phyloP scores from a whole-genome alignment of 1,140 invertebrate species.

The Conopomorpha cramerella region DNA sequence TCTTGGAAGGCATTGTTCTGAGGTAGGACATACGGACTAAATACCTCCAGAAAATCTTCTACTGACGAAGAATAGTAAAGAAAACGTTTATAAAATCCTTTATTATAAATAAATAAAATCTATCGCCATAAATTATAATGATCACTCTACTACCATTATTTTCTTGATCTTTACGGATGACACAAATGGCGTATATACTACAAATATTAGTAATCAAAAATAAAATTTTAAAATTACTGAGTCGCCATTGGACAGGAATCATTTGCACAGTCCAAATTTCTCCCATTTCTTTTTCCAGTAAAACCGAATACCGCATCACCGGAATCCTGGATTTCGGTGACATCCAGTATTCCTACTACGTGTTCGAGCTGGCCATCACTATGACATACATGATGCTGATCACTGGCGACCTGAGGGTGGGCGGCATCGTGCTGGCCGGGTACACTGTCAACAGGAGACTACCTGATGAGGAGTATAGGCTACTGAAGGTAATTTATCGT shows the following conservation, averaged over 20 bases:
- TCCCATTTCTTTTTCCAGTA: conserved; percentile 16
- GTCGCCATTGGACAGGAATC: too few relatives aligned
- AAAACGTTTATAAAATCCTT: too few relatives aligned
- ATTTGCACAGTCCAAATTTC: too few relatives aligned
- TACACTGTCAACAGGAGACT: conserved; percentile 67
- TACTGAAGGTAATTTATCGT: conserved; percentile 73
- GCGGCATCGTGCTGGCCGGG: conserved; percentile 76
- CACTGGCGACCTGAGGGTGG: conserved; percentile 64
- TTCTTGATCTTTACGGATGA: too few relatives aligned
- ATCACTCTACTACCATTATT: too few relatives aligned
- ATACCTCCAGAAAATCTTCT: too few relatives aligned
- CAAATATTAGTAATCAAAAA: too few relatives aligned
- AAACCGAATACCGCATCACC: conserved; percentile 51
- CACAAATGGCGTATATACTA: too few relatives aligned
- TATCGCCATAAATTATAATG: too few relatives aligned
- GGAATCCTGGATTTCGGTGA: conserved; percentile 87
- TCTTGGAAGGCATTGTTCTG: conserved; percentile 24
- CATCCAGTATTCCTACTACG: conserved; percentile 68
- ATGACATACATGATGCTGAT: conserved; percentile 81
- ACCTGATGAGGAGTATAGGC: conserved; percentile 63
- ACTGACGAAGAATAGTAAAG: too few relatives aligned
- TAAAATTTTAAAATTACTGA: too few relatives aligned
- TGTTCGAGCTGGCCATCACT: conserved; percentile 84
- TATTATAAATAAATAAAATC: too few relatives aligned
- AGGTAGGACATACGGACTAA: conserved; percentile 29